Conservation (phyloP, 1,140 invertebrate species). For the Drosophila rhopaloa region DNA sequence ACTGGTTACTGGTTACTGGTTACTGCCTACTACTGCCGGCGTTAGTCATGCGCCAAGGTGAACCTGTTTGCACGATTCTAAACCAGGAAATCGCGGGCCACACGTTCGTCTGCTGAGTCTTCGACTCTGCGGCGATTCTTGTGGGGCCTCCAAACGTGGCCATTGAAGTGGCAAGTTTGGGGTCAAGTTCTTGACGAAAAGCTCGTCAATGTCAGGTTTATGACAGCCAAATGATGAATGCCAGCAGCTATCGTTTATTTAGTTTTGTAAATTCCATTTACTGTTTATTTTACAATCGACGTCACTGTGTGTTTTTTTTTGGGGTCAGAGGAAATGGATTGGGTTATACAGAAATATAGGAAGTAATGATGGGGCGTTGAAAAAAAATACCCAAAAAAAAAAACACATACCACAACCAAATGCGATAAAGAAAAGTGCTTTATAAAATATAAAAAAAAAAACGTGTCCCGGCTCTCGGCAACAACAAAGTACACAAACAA, state of each 20-base stretch:
- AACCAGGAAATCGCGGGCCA: slow-evolving; percentile 72
- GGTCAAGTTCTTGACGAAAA: slow-evolving; percentile 75
- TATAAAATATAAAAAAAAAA: slow-evolving; percentile 34
- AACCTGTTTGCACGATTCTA: slow-evolving; percentile 81
- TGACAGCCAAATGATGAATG: slow-evolving; percentile 33
- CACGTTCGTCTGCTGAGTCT: slow-evolving; percentile 58
- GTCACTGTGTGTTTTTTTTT: background rate
- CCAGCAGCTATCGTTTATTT: background rate
- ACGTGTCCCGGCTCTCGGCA: slow-evolving; percentile 62
- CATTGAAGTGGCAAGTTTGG: slow-evolving; percentile 54
- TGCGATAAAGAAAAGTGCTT: slow-evolving; percentile 56
- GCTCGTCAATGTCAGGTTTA: slow-evolving; percentile 24
- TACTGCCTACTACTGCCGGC: slow-evolving; percentile 13
- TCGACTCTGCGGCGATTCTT: slow-evolving; percentile 33
- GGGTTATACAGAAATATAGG: background rate
- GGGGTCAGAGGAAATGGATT: slow-evolving; percentile 1
- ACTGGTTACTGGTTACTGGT: background rate
- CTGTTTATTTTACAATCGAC: slow-evolving; percentile 3
- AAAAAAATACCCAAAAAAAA: slow-evolving; percentile 1
- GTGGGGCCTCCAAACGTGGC: slow-evolving; percentile 15
- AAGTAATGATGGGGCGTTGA: slow-evolving; percentile 2
- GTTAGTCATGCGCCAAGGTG: slow-evolving; percentile 80
- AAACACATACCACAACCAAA: slow-evolving; percentile 7
- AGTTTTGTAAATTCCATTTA: background rate
- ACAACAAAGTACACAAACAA: slow-evolving; percentile 43